Percentiles rank a stretch among this genome's conserved stretches.
Conservation (phyloP, 2,888 invertebrate genomes). For the Beris morrisii region DNA sequence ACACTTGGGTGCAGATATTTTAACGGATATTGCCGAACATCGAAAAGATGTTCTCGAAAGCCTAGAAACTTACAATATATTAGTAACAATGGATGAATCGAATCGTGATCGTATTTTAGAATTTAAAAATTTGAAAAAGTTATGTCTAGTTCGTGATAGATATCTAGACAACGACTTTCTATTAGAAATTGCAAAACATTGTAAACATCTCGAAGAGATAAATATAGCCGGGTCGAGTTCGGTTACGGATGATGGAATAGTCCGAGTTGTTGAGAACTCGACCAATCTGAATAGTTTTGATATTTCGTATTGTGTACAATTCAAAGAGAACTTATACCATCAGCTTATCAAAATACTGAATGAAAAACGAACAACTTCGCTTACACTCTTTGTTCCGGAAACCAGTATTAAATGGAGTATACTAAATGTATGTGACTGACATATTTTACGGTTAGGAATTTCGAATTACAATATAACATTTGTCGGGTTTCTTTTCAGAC, state of each 20-base stretch:
- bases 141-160: slow-evolving; percentile 12
- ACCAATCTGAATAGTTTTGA: neutral
- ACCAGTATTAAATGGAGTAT: too few relatives aligned
- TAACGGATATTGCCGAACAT: slow-evolving; percentile 5
- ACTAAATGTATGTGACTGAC: too few relatives aligned
- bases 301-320: neutral
- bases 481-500: neutral
- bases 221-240: neutral
- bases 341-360: too few relatives aligned
- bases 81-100: neutral
- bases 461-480: too few relatives aligned
- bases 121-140: slow-evolving; percentile 9
- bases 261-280: neutral
- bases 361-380: too few relatives aligned
- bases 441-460: too few relatives aligned
- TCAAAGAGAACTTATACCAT: too few relatives aligned
- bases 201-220: slow-evolving; percentile 1
- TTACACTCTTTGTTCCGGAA: too few relatives aligned
- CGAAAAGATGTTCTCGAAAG: slow-evolving; percentile 6
- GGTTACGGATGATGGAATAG: neutral
- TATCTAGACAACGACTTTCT: neutral
- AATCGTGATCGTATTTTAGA: neutral
- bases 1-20: neutral
- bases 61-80: slow-evolving; percentile 4
- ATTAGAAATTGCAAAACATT: neutral